phyloP scores from a whole-genome alignment of 2,888 invertebrate genomes.

The Diarsia brunnea region DNA sequence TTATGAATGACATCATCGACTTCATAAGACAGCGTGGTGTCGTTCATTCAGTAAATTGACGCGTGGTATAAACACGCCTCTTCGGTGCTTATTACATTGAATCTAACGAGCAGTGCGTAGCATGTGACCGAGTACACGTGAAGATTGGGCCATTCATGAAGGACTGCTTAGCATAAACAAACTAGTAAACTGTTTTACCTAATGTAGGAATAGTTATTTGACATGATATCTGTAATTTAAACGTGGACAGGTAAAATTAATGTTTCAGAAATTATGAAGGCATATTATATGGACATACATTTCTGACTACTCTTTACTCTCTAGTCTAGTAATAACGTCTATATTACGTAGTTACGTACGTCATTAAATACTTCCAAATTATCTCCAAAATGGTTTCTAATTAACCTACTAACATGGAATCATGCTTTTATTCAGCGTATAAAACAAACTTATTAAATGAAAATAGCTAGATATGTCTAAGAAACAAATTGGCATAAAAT shows the following conservation, averaged over 20 bases:
- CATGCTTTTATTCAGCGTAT: neutral
- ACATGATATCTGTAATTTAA: neutral
- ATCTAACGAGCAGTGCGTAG: conserved; percentile 46
- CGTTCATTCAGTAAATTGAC: conserved; percentile 72
- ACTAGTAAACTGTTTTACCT: neutral
- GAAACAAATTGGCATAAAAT: conserved; percentile 64
- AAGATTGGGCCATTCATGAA: conserved; percentile 13
- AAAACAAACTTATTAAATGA: conserved; percentile 29
- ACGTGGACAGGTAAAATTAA: neutral
- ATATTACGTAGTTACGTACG: too few relatives aligned
- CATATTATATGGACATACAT: too few relatives aligned
- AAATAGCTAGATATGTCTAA: conserved; percentile 41
- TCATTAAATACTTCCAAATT: neutral
- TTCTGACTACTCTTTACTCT: too few relatives aligned
- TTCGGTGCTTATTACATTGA: conserved; percentile 55
- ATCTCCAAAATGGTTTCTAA: neutral
- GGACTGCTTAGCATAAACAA: conserved; percentile 16
- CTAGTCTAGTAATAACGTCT: neutral
- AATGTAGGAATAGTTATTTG: neutral
- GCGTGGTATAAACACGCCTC: conserved; percentile 72
- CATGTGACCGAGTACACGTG: conserved; percentile 10
- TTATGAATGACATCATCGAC: conserved; percentile 61
- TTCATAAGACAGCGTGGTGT: conserved; percentile 61
- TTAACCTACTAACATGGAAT: neutral
- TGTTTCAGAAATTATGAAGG: neutral